A percentile compares a stretch with the other conserved stretches of the same genome.
These are phyloP conservation scores for Tachystola acroxantha DNA, from an alignment of 2,888 invertebrate genomes.

Conservation along the genomic window DNA sequence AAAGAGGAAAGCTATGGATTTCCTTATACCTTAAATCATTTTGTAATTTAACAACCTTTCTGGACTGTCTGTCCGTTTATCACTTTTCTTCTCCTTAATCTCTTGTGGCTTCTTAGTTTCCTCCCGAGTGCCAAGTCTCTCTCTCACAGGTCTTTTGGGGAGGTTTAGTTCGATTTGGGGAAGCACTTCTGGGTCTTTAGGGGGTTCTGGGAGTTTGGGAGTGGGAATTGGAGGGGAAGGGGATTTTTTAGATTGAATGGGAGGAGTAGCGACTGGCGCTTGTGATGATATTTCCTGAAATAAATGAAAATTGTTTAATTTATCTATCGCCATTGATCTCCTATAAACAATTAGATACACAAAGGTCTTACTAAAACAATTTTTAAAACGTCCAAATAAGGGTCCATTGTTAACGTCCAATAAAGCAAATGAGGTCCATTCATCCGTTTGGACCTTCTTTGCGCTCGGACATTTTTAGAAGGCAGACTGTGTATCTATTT, in stretches of 20 bases:
- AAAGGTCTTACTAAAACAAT: too few species aligned
- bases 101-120: conserved; percentile 35
- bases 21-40: conserved; percentile 46
- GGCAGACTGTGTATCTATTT: too few species aligned
- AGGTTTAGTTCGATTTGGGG: conserved; percentile 70
- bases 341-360: too few species aligned
- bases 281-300: conserved; percentile 58
- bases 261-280: conserved; percentile 38
- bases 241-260: conserved; percentile 24
- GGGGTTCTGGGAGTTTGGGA: conserved; percentile 15
- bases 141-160: conserved; percentile 67
- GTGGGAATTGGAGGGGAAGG: conserved; percentile 16
- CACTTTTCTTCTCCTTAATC: conserved; percentile 31
- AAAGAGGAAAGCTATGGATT: conserved; percentile 8
- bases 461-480: too few species aligned
- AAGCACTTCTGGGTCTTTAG: conserved; percentile 47
- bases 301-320: too few species aligned
- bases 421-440: too few species aligned
- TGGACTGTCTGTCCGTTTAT: conserved; percentile 44
- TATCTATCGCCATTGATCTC: too few species aligned
- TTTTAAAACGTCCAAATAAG: too few species aligned
- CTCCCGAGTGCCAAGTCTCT: conserved; percentile 55
- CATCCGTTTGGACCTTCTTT: too few species aligned
- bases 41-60: conserved; percentile 62
- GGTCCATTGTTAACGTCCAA: too few species aligned